These are phyloP conservation scores for Prenolepis imparis DNA, from an alignment of 2,888 invertebrate species.

Conservation along the genomic window DNA sequence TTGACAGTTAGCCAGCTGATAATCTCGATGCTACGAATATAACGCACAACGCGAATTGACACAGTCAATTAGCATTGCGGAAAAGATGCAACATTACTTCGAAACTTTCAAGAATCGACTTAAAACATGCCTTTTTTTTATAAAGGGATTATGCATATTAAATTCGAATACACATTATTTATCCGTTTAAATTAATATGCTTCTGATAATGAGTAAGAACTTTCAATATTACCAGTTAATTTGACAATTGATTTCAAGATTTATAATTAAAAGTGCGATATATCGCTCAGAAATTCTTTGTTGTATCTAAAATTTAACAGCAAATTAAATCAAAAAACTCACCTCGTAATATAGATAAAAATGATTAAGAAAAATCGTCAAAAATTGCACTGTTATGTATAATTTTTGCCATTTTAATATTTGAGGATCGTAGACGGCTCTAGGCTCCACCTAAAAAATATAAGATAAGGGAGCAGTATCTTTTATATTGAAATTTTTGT, in stretches of 20 bases:
- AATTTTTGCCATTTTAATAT: slow-evolving; percentile 90
- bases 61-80: no score
- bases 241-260: not conserved
- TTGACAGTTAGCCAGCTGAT: no score
- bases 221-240: not conserved
- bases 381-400: slow-evolving; percentile 90
- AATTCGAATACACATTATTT: not conserved
- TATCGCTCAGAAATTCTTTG: not conserved
- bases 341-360: slow-evolving; percentile 89
- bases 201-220: not conserved
- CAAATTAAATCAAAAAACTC: not conserved
- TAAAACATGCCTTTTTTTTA: no score
- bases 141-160: no score
- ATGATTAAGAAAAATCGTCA: slow-evolving; percentile 89
- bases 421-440: slow-evolving; percentile 90
- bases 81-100: no score
- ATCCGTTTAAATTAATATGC: not conserved
- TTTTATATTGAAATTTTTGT: slow-evolving; percentile 5
- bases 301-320: not conserved
- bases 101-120: no score
- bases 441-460: slow-evolving; percentile 87
- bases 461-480: slow-evolving; percentile 61
- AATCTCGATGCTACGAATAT: no score
- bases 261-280: not conserved
- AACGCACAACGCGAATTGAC: no score